A percentile compares a stretch with the other conserved stretches of the same genome.
Evolutionary conservation across 2,113 vertebrate genomes (phyloP).

Genomic region (Conger conger): DNA sequence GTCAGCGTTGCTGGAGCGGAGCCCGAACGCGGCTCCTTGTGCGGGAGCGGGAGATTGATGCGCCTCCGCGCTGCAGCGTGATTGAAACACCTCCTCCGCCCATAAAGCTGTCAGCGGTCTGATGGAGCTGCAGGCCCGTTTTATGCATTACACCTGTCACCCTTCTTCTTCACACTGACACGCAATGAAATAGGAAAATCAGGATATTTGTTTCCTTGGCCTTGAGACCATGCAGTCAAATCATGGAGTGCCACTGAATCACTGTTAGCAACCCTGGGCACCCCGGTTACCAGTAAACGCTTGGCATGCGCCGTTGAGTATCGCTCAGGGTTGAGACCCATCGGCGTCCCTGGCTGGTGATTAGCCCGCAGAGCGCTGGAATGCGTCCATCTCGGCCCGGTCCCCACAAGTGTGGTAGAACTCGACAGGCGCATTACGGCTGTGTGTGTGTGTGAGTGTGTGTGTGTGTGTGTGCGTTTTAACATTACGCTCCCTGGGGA

Average conservation of each 20-base stretch:
- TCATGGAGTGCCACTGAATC: slow-evolving; percentile 40
- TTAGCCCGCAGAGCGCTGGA: not conserved
- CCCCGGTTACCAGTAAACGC: slow-evolving; percentile 1
- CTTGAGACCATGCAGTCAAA: slow-evolving; percentile 61
- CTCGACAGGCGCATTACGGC: not conserved
- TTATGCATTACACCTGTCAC: slow-evolving; percentile 70
- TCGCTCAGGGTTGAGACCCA: not conserved
- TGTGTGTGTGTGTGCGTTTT: not conserved
- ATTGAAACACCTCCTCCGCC: slow-evolving; percentile 67
- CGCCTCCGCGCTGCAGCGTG: slow-evolving; percentile 54
- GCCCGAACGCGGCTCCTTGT: not conserved
- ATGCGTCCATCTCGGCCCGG: not conserved
- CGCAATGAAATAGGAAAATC: slow-evolving; percentile 70
- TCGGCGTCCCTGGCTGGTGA: not conserved
- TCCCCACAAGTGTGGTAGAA: no score
- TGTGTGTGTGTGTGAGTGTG: not conserved
- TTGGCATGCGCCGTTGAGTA: not conserved
- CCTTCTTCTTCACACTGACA: slow-evolving; percentile 57
- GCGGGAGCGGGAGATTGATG: slow-evolving; percentile 57
- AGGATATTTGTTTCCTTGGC: slow-evolving; percentile 72
- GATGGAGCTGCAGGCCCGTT: slow-evolving; percentile 66
- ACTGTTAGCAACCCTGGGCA: slow-evolving; percentile 27
- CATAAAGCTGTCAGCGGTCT: slow-evolving; percentile 69
- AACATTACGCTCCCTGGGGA: not conserved
- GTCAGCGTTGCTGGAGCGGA: not conserved